These are phyloP conservation scores for Hydriomena furcata DNA, from an alignment of 2,888 invertebrate genomes.

Conservation along the genomic window DNA sequence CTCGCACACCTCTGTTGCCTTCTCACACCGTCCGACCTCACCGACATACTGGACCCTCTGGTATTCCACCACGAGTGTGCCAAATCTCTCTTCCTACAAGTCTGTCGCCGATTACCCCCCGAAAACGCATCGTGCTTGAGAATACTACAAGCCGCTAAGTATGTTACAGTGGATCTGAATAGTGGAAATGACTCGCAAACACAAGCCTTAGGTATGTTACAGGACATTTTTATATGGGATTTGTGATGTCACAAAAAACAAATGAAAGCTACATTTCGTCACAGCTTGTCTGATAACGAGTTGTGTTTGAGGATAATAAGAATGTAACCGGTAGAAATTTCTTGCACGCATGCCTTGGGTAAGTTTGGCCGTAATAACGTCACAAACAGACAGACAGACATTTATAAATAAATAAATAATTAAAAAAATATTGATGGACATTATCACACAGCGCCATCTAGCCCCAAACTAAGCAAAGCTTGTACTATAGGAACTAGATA, in stretches of 20 bases:
- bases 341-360: too few relatives aligned
- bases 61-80: conserved; percentile 74
- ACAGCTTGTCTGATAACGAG: too few relatives aligned
- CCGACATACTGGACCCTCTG: conserved; percentile 76
- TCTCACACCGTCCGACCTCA: conserved; percentile 83
- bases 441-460: too few relatives aligned
- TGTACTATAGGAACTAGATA: too few relatives aligned
- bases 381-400: too few relatives aligned
- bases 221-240: conserved; percentile 77
- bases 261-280: not conserved
- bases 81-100: conserved; percentile 62
- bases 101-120: conserved; percentile 68
- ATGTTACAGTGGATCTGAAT: conserved; percentile 70
- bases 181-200: conserved; percentile 59
- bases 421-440: too few relatives aligned
- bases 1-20: conserved; percentile 87
- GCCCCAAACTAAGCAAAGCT: too few relatives aligned
- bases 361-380: too few relatives aligned
- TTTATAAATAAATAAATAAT: too few relatives aligned
- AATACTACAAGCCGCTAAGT: conserved; percentile 74
- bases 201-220: conserved; percentile 66
- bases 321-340: too few relatives aligned
- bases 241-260: conserved; percentile 42
- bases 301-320: too few relatives aligned
- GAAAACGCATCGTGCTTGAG: conserved; percentile 69